Conservation (phyloP, 2,113 vertebrate species). For the Mungos mungo region DNA sequence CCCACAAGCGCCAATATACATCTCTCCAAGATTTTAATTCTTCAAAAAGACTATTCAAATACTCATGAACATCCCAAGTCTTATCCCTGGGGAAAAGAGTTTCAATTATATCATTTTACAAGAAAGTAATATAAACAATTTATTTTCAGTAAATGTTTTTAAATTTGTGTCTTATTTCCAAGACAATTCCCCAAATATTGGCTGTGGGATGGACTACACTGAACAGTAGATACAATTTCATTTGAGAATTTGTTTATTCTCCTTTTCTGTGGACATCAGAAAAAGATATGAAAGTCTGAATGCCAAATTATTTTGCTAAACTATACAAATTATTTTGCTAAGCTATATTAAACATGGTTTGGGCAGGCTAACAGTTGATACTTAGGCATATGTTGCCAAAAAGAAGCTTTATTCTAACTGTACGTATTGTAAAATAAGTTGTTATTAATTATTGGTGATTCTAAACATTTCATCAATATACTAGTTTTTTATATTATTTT, state of each 20-base stretch:
- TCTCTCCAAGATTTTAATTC: constrained; percentile 96
- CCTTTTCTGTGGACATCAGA: background rate
- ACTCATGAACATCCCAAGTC: constrained; percentile 96
- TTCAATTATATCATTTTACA: constrained; percentile 48
- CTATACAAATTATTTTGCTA: background rate
- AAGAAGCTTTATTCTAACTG: constrained; percentile 7
- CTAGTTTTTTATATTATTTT: constrained; percentile 27
- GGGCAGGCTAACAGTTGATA: background rate
- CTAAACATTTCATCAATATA: constrained; percentile 14
- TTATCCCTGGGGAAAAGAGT: constrained; percentile 89
- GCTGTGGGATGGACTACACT: background rate
- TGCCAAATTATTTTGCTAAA: background rate
- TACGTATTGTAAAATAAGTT: background rate
- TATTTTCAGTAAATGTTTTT: constrained; percentile 34
- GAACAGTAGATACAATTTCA: background rate
- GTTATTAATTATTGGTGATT: background rate
- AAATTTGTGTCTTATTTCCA: constrained; percentile 38
- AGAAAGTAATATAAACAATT: constrained; percentile 8
- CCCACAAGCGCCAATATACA: constrained; percentile 99
- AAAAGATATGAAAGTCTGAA: background rate
- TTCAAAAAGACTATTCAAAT: constrained; percentile 91
- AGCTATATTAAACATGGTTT: background rate
- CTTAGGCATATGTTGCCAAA: background rate
- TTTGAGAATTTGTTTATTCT: background rate
- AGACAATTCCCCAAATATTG: background rate